A percentile compares a stretch with the other conserved stretches of the same genome.
Evolutionary conservation across 2,888 invertebrate genomes (phyloP).

Genomic region (Augiades crinisus): DNA sequence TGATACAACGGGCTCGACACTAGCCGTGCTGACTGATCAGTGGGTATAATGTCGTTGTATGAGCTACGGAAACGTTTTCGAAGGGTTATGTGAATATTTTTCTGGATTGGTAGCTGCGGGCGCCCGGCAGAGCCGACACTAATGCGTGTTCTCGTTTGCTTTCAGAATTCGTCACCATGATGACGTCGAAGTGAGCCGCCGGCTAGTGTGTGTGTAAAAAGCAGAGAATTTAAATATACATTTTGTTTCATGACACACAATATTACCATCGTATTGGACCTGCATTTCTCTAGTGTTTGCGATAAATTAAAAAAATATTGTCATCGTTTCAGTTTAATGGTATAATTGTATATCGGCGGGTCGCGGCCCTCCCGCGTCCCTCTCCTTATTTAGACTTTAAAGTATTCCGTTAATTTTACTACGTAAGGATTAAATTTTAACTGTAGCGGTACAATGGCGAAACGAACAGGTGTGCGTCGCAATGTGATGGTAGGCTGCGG

Average conservation of each 20-base stretch:
- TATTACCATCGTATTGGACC: conserved; percentile 82
- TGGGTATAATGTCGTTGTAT: conserved; percentile 40
- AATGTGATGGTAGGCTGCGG: conserved; percentile 56
- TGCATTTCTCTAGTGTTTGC: conserved; percentile 83
- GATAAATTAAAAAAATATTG: conserved; percentile 79
- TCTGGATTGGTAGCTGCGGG: conserved; percentile 10
- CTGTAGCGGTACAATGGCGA: conserved; percentile 74
- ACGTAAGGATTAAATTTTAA: conserved; percentile 67
- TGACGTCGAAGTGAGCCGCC: conserved; percentile 98
- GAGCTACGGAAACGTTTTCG: conserved; percentile 37
- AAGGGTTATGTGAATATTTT: conserved; percentile 37
- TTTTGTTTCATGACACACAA: conserved; percentile 83
- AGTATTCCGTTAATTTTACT: conserved; percentile 80
- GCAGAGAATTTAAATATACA: conserved; percentile 83
- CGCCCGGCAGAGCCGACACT: conserved; percentile 21
- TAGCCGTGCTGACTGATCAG: no score
- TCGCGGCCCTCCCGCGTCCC: conserved; percentile 32
- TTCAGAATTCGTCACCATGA: conserved; percentile 99
- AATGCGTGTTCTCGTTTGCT: conserved; percentile 58
- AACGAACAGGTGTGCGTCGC: conserved; percentile 73
- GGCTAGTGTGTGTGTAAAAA: conserved; percentile 83
- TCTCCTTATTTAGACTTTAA: conserved; percentile 75
- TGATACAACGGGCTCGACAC: conserved; percentile 52
- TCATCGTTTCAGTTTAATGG: conserved; percentile 77
- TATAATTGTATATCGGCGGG: conserved; percentile 49